A percentile compares a stretch with the other conserved stretches of the same genome.
phyloP scores from a whole-genome alignment of 2,113 vertebrate species.

The Neomonachus schauinslandi region DNA sequence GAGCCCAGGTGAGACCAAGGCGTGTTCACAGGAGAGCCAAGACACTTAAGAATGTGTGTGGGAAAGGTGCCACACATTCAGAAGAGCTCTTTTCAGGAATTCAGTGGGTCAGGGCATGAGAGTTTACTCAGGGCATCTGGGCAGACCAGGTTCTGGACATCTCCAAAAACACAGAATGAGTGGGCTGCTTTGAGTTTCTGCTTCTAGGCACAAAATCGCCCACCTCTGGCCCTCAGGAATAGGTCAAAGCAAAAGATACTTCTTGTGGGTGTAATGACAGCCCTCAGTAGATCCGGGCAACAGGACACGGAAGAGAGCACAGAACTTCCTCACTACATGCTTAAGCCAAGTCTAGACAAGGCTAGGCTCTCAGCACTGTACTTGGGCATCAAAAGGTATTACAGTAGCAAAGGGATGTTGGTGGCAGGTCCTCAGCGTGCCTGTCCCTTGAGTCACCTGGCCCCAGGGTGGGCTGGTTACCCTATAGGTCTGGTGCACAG shows the following conservation, averaged over 20 bases:
- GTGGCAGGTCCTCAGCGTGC: neutral
- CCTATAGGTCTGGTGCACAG: neutral
- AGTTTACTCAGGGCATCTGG: neutral
- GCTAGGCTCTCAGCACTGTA: neutral
- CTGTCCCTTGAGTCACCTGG: neutral
- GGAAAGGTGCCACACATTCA: neutral
- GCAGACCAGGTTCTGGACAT: neutral
- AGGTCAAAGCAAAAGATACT: neutral
- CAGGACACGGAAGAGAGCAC: neutral
- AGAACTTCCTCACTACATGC: neutral
- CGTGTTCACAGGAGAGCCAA: neutral
- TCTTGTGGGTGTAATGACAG: neutral
- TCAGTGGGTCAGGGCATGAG: neutral
- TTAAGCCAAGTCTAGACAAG: neutral
- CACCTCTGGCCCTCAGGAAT: neutral
- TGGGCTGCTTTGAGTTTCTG: neutral
- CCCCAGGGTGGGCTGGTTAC: neutral
- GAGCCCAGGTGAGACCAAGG: slow-evolving; percentile 91
- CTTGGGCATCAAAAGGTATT: neutral
- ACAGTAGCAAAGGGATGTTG: neutral
- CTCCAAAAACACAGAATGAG: neutral
- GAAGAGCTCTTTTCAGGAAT: neutral
- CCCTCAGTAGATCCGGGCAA: neutral
- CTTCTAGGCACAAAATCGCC: neutral
- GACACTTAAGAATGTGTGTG: neutral